A percentile compares a stretch with the other conserved stretches of the same genome.
Conservation (phyloP, 2,888 invertebrate genomes). For the Hydrotaea cyrtoneurina region DNA sequence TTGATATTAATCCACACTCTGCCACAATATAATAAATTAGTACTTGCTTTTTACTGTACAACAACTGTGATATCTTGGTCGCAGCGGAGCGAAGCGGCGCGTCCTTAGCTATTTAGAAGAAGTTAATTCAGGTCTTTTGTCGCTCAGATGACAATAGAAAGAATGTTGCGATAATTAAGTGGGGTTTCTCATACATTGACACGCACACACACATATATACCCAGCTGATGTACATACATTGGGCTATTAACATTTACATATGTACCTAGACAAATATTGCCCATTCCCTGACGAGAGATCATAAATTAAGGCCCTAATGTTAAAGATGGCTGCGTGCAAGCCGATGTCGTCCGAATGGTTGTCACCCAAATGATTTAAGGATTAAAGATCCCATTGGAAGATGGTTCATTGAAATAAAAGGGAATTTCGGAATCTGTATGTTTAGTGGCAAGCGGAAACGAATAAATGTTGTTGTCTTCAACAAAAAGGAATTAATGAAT, state of each 20-base stretch:
- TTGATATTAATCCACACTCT: constrained; percentile 59
- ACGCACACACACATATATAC: not conserved
- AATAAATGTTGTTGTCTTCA: too few species aligned
- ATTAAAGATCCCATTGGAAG: too few species aligned
- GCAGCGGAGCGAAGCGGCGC: too few species aligned
- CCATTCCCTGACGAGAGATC: not conserved
- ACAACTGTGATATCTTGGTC: not conserved
- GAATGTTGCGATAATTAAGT: constrained; percentile 6
- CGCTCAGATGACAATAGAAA: not conserved
- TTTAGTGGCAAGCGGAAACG: too few species aligned
- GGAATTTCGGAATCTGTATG: too few species aligned
- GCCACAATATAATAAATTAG: constrained; percentile 55
- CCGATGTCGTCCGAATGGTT: too few species aligned
- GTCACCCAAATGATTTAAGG: too few species aligned
- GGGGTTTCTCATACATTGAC: not conserved
- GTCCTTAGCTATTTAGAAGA: not conserved
- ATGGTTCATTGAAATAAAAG: too few species aligned
- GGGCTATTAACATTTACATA: constrained; percentile 17
- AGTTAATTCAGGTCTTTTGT: not conserved
- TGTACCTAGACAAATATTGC: constrained; percentile 19
- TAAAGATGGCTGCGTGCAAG: too few species aligned
- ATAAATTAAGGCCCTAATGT: constrained; percentile 19
- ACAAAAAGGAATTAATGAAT: too few species aligned
- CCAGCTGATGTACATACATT: not conserved
- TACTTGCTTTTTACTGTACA: constrained; percentile 36